Base-by-base conservation (phyloP, 37 sponge, comb jelly and placozoan species). In the Haliclona indistincta region DNA sequence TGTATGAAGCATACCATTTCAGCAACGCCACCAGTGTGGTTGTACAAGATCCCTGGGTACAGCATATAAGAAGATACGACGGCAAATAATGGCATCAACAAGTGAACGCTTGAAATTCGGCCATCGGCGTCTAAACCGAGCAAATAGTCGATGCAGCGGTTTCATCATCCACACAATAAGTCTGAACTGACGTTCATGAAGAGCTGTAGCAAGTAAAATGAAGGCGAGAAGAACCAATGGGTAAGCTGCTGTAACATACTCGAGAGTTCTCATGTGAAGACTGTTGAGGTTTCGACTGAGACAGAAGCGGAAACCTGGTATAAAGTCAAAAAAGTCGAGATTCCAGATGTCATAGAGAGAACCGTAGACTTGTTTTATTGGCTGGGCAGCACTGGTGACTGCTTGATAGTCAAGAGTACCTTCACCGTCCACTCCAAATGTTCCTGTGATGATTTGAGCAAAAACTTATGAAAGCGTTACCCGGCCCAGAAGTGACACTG, bases 401-500 rank as follows among this genome's bases (percentile, higher is more conserved):
- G 32, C 7, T 23, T 34, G 32, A 32, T 61, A 22, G 38, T 29
- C 54, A 49, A 28, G 38, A 34, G 26, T 39, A 41, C 19, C 33
- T 22, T 60, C 62, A 63, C 32, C 45, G 23, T 33, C 49, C 1
- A 52, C 45, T 11, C 6, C 4, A 33, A 8, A 49, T 47, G 33
- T 32, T 1, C 20, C 11, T 11, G 67, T 32, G 19, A 65, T 77
- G 17, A 47, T 26, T 40, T 77, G 78, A 44, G 52, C 28, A 45
- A 77, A 65, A 19, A 77, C 30, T n/a, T 30, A 77, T 66, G 55
- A 77, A 77, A 6, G 78, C 54, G 38, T 66, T 77, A 35, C 54
- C 68, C 10, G 78, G 68, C 30, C 68, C 68, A 37, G 68, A 53
- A 20, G 78, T 66, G 35, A 77, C 53, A 30, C 47, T 41, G 26